phyloP scores from a whole-genome alignment of 92 coral and sea anemone genomes.

The Phenganax subtilis region DNA sequence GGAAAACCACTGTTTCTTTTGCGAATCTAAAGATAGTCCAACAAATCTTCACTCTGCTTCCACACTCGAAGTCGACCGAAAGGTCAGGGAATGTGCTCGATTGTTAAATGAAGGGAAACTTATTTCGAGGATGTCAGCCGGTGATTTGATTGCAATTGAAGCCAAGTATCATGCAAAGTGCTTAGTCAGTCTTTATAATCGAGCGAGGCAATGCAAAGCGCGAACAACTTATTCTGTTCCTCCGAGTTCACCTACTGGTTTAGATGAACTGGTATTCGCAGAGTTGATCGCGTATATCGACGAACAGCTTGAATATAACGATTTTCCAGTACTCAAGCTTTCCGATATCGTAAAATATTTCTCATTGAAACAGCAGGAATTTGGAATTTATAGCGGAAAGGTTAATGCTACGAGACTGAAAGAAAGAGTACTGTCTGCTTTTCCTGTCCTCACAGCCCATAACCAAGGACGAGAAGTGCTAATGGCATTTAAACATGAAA shows the following conservation, averaged over 20 bases:
- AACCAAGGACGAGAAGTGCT: conserved; percentile 21
- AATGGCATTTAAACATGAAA: conserved; percentile 7
- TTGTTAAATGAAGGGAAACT: conserved; percentile 52
- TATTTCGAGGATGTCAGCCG: conserved; percentile 50
- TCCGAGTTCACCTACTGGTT: conserved; percentile 34
- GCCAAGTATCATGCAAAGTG: conserved; percentile 56
- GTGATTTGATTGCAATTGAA: conserved; percentile 57
- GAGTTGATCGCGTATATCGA: conserved; percentile 58
- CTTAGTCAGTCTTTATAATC: conserved; percentile 43
- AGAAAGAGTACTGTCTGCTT: conserved; percentile 1
- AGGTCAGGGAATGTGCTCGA: conserved; percentile 47
- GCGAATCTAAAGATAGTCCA: conserved; percentile 13
- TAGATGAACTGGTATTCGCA: conserved; percentile 60
- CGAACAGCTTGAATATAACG: conserved; percentile 39
- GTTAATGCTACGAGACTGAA: conserved; percentile 3
- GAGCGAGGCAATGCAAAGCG: conserved; percentile 25
- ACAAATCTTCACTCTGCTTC: conserved; percentile 35
- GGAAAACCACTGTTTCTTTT: conserved; percentile 36
- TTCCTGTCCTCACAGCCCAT: conserved; percentile 5
- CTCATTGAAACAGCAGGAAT: background rate
- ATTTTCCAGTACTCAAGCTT: conserved; percentile 6
- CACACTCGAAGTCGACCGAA: conserved; percentile 36
- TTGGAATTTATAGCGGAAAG: background rate
- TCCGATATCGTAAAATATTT: background rate
- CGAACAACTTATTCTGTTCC: conserved; percentile 34